Evolutionary conservation across 2,113 vertebrate genomes (phyloP).

Genomic region (Nanorana parkeri): DNA sequence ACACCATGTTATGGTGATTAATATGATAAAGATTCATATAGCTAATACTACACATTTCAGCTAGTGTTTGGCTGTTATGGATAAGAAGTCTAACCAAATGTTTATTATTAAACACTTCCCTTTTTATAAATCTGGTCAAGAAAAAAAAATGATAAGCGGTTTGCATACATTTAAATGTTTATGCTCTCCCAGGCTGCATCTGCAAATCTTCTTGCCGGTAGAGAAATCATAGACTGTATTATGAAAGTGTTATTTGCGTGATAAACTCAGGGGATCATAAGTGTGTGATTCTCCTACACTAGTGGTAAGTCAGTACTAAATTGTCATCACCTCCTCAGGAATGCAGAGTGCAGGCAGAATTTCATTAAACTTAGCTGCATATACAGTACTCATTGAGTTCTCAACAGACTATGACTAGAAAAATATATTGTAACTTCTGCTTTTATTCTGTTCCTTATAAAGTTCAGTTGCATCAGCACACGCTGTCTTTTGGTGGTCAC

Average conservation of each 20-base stretch:
- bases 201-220: not conserved
- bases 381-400: too few relatives aligned
- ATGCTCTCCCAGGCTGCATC: not conserved
- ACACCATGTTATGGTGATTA: not conserved
- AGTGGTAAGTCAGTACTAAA: too few relatives aligned
- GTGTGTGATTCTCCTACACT: too few relatives aligned
- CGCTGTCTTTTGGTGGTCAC: too few relatives aligned
- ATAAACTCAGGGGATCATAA: not conserved
- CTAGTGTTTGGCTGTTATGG: not conserved
- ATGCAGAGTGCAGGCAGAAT: too few relatives aligned
- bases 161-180: not conserved
- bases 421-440: too few relatives aligned
- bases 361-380: too few relatives aligned
- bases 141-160: not conserved
- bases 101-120: conserved; percentile 10
- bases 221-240: not conserved
- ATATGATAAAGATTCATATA: not conserved
- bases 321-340: too few relatives aligned
- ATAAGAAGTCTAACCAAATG: not conserved
- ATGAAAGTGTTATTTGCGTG: not conserved
- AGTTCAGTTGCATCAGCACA: too few relatives aligned
- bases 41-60: not conserved
- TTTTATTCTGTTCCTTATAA: too few relatives aligned
- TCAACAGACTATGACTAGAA: too few relatives aligned
- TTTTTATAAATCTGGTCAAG: not conserved